phyloP scores from a whole-genome alignment of 37 sponge, comb jelly and placozoan species.

The Crambe crambe region DNA sequence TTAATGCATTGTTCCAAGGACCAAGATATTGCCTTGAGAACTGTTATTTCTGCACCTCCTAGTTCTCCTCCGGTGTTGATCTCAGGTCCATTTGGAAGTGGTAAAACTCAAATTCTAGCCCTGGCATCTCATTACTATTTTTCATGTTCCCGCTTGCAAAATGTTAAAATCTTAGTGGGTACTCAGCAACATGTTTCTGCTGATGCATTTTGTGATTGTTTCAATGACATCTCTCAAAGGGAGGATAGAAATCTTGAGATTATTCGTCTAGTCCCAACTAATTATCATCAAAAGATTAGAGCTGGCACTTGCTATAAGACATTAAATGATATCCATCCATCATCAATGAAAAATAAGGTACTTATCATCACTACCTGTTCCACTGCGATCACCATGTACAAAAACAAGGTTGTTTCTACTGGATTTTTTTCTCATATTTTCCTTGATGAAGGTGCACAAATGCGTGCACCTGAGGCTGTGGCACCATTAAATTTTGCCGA shows the following conservation, averaged over 20 bases:
- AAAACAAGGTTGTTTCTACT: neutral
- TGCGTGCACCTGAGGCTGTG: too few relatives aligned
- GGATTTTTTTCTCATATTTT: too few relatives aligned
- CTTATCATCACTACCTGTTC: neutral
- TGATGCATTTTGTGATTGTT: neutral
- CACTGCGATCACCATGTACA: neutral
- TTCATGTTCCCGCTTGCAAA: neutral
- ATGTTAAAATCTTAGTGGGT: neutral
- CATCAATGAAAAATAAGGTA: neutral
- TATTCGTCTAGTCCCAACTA: neutral
- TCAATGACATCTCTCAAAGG: neutral
- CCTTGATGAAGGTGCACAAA: too few relatives aligned
- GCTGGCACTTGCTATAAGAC: neutral
- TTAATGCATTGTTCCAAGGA: neutral
- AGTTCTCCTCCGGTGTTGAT: neutral
- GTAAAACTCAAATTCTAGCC: neutral
- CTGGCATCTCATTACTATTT: neutral
- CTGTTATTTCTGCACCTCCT: neutral
- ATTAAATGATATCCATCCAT: too few relatives aligned
- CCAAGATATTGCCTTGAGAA: neutral
- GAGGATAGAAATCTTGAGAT: neutral
- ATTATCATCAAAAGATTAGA: neutral
- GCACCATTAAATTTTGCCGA: too few relatives aligned
- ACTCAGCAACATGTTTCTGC: neutral
- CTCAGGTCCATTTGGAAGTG: neutral